These are phyloP conservation scores for Sarcoramphus papa DNA, from an alignment of 2,797 vertebrate species.

Conservation along the genomic window DNA sequence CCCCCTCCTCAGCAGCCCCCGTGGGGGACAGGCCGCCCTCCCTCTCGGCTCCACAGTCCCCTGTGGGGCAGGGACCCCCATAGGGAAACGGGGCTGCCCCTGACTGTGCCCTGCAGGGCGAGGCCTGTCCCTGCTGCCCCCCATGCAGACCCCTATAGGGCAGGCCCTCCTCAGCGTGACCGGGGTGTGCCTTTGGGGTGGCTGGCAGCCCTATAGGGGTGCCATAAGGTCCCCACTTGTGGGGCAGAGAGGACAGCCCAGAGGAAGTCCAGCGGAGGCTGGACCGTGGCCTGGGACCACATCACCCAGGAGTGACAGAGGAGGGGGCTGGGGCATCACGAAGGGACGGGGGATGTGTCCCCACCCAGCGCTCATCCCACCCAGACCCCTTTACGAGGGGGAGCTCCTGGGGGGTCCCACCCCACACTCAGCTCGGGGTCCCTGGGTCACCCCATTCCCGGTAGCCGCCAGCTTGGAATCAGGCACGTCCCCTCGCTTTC, in stretches of 20 bases:
- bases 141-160: not conserved
- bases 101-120: no score
- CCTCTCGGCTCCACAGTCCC: not conserved
- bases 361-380: not conserved
- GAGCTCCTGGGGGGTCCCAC: not conserved
- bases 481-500: not conserved
- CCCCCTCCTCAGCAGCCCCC: not conserved
- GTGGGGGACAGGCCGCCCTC: not conserved
- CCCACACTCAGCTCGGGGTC: rapidly evolving
- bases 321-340: not conserved
- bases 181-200: not conserved
- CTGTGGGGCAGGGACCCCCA: not conserved
- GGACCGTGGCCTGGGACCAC: not conserved
- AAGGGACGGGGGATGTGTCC: not conserved
- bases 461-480: not conserved
- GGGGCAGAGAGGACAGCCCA: not conserved
- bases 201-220: rapidly evolving
- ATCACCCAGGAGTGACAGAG: not conserved
- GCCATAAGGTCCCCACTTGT: not conserved
- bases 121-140: not conserved
- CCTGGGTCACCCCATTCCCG: not conserved
- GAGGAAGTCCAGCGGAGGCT: not conserved
- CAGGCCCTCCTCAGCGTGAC: not conserved
- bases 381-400: not conserved
- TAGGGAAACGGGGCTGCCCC: not conserved